Conservation (phyloP, 2,888 invertebrate species). For the Apamea epomidion region DNA sequence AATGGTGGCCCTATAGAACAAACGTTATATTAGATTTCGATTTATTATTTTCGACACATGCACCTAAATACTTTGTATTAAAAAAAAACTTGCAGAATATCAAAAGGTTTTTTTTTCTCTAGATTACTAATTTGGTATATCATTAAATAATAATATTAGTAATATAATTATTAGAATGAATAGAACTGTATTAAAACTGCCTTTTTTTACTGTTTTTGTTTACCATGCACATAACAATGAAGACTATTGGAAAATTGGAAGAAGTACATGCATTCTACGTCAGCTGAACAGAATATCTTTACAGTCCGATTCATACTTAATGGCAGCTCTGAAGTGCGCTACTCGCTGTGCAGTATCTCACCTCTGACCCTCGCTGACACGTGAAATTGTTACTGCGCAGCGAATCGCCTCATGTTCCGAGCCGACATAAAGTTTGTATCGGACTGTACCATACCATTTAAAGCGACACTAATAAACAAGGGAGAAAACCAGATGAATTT, state of each 20-base stretch:
- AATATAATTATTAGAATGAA: not conserved
- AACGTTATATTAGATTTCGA: conserved; percentile 13
- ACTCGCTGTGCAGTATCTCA: not conserved
- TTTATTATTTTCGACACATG: conserved; percentile 21
- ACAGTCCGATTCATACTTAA: not conserved
- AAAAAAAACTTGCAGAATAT: conserved; percentile 24
- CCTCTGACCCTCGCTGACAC: not conserved
- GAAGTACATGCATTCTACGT: conserved; percentile 49
- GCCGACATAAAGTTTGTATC: not conserved
- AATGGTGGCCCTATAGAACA: conserved; percentile 83
- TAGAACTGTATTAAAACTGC: not conserved
- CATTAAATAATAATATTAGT: not conserved
- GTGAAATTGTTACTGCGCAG: too few relatives aligned
- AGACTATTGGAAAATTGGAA: conserved; percentile 37
- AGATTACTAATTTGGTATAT: not conserved
- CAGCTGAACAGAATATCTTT: conserved; percentile 4
- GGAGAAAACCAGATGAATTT: conserved; percentile 1
- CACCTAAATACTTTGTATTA: conserved; percentile 7
- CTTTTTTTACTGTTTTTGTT: conserved; percentile 3
- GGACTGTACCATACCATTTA: conserved; percentile 6
- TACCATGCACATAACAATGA: conserved; percentile 64
- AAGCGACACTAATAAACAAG: conserved; percentile 10
- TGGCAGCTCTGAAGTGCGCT: not conserved
- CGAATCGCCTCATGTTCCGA: too few relatives aligned
- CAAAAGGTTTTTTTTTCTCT: not conserved